Evolutionary conservation across 1,140 invertebrate genomes (phyloP), one percentile per base, ranked within the genome.

Genomic region (Paraescarpia echinospica): DNA sequence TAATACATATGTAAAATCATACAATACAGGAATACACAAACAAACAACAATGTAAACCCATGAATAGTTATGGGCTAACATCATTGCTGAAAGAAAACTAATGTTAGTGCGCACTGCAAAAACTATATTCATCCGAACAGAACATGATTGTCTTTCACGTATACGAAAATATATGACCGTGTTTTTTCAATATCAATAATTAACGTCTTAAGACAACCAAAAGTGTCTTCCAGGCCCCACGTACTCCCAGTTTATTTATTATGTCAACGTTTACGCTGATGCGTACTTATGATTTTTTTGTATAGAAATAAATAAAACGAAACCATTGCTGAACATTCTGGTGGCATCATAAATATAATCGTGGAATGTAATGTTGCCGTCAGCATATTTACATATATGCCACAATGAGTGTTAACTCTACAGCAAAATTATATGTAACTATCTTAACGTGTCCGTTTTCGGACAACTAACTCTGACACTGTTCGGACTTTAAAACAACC

Each of bases 1-100:
- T 77, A 77, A 77, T 77, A 77, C 59, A 77, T 77, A 77, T 77
- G 59, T 77, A 77, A 77, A n/a, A 77, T 77, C 59, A 77, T 77
- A 77, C 59, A 77, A 22, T 77, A 77, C 59, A 77, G 59, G 4
- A 77, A 77, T 77, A 77, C 22, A 77, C 22, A 77, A 77, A 77
- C 59, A 77, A 6, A 77, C 59, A 77, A 77, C 5, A 27, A 77
- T n/a, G n/a, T n/a, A 27, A 77, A 77, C 59, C 59, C 59, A 77
- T 27, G 59, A 77, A 12, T 4, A 77, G 8, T 27, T 22, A 77
- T 77, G 59, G 14, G 59, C 59, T 77, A 77, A 77, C 22, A 27
- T 77, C 14, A 77, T 77, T 27, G 59, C 59, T 77, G 14, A 77
- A 51, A 8, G 48, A 31, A 77, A 77, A 22, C 59, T 27, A 77